Conservation (phyloP, 2,113 vertebrate genomes). For the Sinocyclocheilus rhinocerous region DNA sequence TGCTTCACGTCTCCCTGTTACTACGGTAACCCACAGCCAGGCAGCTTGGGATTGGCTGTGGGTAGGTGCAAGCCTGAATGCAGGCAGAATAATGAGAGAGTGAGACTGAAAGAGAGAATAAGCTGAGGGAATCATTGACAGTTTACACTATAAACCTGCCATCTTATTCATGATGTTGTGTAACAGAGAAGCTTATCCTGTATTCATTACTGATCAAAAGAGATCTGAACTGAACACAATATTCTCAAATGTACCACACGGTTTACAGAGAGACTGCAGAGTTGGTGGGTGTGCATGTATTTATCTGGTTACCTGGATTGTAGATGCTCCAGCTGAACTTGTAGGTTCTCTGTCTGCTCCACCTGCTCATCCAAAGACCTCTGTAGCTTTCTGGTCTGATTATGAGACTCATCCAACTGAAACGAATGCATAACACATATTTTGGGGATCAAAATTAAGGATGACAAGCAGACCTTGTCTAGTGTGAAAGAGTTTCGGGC, state of each 20-base stretch:
- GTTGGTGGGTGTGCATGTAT: slow-evolving; percentile 30
- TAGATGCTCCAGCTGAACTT: slow-evolving; percentile 89
- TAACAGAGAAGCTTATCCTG: slow-evolving; percentile 1
- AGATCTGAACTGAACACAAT: slow-evolving; percentile 13
- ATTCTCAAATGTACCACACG: neutral
- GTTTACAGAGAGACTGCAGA: neutral
- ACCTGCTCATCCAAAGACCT: slow-evolving; percentile 90
- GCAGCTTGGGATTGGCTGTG: slow-evolving; percentile 66
- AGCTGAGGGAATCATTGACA: slow-evolving; percentile 35
- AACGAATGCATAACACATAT: slow-evolving; percentile 1
- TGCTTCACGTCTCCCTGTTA: slow-evolving; percentile 69
- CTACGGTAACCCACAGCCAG: slow-evolving; percentile 69
- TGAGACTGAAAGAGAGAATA: slow-evolving; percentile 31
- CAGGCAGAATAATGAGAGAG: slow-evolving; percentile 57
- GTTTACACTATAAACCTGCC: slow-evolving; percentile 31
- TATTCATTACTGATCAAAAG: slow-evolving; percentile 26
- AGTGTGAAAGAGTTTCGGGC: neutral
- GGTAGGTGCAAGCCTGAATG: slow-evolving; percentile 44
- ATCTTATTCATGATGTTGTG: slow-evolving; percentile 32
- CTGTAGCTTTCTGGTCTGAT: slow-evolving; percentile 88
- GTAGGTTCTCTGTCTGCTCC: slow-evolving; percentile 87
- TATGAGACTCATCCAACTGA: slow-evolving; percentile 85
- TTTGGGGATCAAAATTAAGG: neutral
- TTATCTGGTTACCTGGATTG: slow-evolving; percentile 82
- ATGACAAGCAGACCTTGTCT: neutral